A percentile compares a stretch with the other conserved stretches of the same genome.
Evolutionary conservation across 2,888 invertebrate species (phyloP).

Genomic region (Cataglyphis rosenhaueri): DNA sequence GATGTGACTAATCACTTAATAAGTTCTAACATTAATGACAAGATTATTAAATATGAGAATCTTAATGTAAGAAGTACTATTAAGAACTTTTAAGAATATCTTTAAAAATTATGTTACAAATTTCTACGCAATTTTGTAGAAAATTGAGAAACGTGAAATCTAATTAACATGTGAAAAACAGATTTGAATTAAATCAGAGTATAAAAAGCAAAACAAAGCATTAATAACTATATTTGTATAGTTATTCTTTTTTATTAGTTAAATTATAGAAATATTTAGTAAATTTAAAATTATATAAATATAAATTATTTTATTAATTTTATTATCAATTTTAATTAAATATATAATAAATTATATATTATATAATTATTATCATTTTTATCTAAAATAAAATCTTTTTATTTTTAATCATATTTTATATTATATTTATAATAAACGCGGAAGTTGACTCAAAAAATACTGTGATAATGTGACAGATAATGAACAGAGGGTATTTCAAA

Average conservation of each 20-base stretch:
- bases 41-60: neutral
- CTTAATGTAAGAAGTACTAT: neutral
- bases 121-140: neutral
- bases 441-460: neutral
- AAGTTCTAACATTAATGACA: neutral
- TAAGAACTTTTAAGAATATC: neutral
- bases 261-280: neutral
- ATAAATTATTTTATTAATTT: neutral
- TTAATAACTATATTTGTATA: neutral
- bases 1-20: neutral
- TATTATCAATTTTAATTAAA: too few relatives aligned
- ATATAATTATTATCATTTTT: neutral
- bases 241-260: neutral
- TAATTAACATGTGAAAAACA: neutral
- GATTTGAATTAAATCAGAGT: neutral
- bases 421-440: neutral
- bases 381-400: neutral
- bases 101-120: neutral
- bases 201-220: neutral
- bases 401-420: neutral
- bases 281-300: neutral
- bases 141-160: neutral
- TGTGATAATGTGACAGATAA: conserved; percentile 22
- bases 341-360: neutral
- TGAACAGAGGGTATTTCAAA: conserved; percentile 6